Percentiles rank a stretch among this genome's conserved stretches.
These are phyloP conservation scores for Cosmia trapezina DNA, from an alignment of 2,888 invertebrate genomes.

Conservation along the genomic window DNA sequence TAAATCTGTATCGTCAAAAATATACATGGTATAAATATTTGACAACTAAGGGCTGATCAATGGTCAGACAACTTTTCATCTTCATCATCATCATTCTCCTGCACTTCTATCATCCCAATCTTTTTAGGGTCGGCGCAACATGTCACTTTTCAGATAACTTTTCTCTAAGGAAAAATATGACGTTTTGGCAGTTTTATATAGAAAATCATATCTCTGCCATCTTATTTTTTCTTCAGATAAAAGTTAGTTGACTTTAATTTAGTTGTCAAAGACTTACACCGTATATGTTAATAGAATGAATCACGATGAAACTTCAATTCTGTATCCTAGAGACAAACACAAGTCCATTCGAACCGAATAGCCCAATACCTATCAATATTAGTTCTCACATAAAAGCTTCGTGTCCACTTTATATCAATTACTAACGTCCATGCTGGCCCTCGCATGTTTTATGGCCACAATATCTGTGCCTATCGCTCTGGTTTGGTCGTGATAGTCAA, in stretches of 20 bases:
- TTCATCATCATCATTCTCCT: no score
- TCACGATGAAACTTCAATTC: background rate
- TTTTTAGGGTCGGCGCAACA: no score
- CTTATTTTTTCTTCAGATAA: background rate
- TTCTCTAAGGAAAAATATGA: background rate
- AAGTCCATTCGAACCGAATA: background rate
- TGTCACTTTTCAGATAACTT: background rate
- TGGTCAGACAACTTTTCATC: background rate
- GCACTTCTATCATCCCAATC: no score
- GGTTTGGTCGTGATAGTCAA: slow-evolving; percentile 45
- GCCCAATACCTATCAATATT: slow-evolving; percentile 3
- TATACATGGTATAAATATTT: background rate
- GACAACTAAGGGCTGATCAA: background rate
- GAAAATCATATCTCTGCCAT: background rate
- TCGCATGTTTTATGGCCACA: slow-evolving; percentile 61
- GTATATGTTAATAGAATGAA: background rate
- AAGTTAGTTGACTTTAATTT: background rate
- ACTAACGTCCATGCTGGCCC: background rate
- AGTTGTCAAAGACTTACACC: background rate
- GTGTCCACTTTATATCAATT: slow-evolving; percentile 25
- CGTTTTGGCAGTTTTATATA: background rate
- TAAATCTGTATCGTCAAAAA: background rate
- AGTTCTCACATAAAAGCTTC: slow-evolving; percentile 5
- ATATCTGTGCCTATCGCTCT: slow-evolving; percentile 43
- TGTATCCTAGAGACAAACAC: background rate